phyloP scores from a whole-genome alignment of 2,888 invertebrate species.

The Xanthorhoe spadicearia region DNA sequence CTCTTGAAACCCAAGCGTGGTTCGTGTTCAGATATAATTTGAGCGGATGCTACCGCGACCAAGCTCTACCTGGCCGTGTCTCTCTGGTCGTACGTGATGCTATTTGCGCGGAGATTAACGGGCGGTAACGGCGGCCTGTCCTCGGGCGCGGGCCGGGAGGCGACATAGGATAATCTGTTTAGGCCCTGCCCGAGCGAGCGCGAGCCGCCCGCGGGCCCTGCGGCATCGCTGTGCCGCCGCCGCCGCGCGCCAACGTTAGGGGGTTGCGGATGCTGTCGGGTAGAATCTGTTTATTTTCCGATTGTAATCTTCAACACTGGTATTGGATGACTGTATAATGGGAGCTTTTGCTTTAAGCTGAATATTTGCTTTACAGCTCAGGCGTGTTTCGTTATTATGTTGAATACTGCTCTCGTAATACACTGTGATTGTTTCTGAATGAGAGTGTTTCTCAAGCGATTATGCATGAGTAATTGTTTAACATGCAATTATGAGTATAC shows the following conservation, averaged over 20 bases:
- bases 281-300: conserved; percentile 28
- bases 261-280: conserved; percentile 39
- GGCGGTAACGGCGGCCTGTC: conserved; percentile 43
- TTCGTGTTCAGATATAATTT: conserved; percentile 56
- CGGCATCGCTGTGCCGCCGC: conserved; percentile 27
- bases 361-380: neutral
- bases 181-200: conserved; percentile 46
- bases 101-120: conserved; percentile 75
- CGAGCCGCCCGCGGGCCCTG: conserved; percentile 26
- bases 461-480: conserved; percentile 4
- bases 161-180: conserved; percentile 64
- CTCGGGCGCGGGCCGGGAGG: conserved; percentile 31
- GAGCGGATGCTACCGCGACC: conserved; percentile 45
- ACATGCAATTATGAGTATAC: conserved; percentile 20
- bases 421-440: neutral
- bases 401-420: neutral
- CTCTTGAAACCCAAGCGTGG: conserved; percentile 55
- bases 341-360: neutral
- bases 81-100: conserved; percentile 63
- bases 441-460: neutral
- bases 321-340: conserved; percentile 6
- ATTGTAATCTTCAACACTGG: conserved; percentile 28
- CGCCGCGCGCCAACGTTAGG: too few species aligned
- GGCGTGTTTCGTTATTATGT: neutral
- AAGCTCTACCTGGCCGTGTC: conserved; percentile 20